Conservation (phyloP, 2,797 vertebrate genomes). For the Fratercula arctica region DNA sequence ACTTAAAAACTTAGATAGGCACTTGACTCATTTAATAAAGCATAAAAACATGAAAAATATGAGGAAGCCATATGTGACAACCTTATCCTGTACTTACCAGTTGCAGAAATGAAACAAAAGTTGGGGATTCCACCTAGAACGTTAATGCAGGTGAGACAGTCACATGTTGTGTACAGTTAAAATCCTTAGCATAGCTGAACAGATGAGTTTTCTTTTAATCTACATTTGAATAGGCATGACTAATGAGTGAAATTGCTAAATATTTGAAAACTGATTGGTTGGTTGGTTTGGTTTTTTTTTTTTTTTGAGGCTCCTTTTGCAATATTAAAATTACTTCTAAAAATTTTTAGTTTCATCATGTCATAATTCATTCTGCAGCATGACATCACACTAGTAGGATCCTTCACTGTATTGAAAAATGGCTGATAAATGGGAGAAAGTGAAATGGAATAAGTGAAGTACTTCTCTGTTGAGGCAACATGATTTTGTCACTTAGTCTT, state of each 20-base stretch:
- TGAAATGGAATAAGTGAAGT: neutral
- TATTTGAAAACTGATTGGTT: neutral
- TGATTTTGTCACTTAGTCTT: neutral
- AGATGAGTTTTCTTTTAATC: neutral
- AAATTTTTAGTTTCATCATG: neutral
- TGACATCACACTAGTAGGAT: neutral
- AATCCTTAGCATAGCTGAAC: neutral
- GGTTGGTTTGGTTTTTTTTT: neutral
- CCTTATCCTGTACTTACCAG: neutral
- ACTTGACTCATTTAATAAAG: neutral
- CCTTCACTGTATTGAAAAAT: neutral
- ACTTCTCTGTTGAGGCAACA: neutral
- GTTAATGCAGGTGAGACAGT: neutral
- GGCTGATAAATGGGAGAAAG: neutral
- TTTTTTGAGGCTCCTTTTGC: neutral
- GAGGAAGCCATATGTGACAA: neutral
- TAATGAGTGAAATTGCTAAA: neutral
- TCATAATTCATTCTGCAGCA: neutral
- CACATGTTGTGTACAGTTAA: neutral
- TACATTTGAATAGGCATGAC: neutral
- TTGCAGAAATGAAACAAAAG: neutral
- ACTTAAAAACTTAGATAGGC: neutral
- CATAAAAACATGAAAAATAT: neutral
- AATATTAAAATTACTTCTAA: neutral
- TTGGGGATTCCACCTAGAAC: neutral